Evolutionary conservation across 2,888 invertebrate species (phyloP).

Genomic region (Dioctria rufipes): DNA sequence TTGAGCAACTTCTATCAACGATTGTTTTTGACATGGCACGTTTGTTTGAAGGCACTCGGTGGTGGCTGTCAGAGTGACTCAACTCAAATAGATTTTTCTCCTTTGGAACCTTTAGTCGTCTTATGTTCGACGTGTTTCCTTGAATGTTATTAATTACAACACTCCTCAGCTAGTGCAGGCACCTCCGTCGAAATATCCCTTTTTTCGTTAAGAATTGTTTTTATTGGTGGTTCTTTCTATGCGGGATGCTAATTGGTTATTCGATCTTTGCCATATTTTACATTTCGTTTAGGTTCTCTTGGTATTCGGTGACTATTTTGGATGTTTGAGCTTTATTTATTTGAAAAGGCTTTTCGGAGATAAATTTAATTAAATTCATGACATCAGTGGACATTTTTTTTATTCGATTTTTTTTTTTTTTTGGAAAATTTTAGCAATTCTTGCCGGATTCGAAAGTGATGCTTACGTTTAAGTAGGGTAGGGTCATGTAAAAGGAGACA

Average conservation of each 20-base stretch:
- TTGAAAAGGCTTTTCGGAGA: no score
- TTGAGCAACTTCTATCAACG: constrained; percentile 11
- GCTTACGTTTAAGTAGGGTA: no score
- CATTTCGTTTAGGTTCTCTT: no score
- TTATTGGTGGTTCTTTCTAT: neutral
- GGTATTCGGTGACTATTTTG: no score
- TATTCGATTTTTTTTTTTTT: no score
- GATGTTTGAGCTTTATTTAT: no score
- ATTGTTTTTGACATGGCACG: constrained; percentile 37
- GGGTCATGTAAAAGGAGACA: no score
- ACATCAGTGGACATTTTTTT: no score
- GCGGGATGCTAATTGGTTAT: constrained; percentile 5
- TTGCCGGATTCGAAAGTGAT: no score
- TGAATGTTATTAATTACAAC: neutral
- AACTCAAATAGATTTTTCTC: no score
- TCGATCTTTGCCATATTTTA: neutral
- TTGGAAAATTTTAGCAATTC: no score
- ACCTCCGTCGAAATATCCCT: neutral
- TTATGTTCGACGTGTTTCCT: neutral
- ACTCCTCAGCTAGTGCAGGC: neutral
- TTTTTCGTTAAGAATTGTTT: neutral
- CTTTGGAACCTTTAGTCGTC: neutral
- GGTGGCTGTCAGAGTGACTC: neutral
- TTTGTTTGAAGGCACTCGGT: constrained; percentile 43
- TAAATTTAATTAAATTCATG: no score